Evolutionary conservation across 1,140 invertebrate species (phyloP).

Genomic region (Episyrphus balteatus): DNA sequence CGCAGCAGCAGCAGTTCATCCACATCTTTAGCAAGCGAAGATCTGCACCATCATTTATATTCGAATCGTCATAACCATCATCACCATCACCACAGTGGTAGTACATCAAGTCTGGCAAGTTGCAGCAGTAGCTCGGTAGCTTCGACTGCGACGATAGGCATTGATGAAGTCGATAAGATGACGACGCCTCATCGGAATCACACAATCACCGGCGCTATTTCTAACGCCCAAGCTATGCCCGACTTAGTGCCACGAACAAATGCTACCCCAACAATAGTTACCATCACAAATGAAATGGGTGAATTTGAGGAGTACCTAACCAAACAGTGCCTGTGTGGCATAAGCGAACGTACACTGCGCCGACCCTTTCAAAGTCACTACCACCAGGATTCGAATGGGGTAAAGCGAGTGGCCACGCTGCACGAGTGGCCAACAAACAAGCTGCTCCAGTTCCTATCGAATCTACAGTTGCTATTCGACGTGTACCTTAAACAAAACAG

Average conservation of each 20-base stretch:
- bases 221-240: conserved; percentile 2
- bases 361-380: conserved; percentile 57
- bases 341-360: conserved; percentile 53
- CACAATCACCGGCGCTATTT: background rate
- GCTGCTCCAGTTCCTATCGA: conserved; percentile 65
- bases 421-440: conserved; percentile 60
- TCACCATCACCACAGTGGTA: too few species aligned
- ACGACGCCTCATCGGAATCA: background rate
- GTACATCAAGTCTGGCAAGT: conserved; percentile 7
- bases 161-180: conserved; percentile 9
- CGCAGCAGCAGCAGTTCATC: conserved; percentile 1
- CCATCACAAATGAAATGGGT: conserved; percentile 26
- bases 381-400: conserved; percentile 40
- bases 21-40: background rate
- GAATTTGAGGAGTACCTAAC: conserved; percentile 51
- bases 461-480: conserved; percentile 71
- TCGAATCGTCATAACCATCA: too few species aligned
- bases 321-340: conserved; percentile 64
- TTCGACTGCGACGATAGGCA: conserved; percentile 8
- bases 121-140: conserved; percentile 10
- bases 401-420: conserved; percentile 43
- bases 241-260: conserved; percentile 13
- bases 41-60: too few species aligned
- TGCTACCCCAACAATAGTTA: conserved; percentile 10
- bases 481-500: conserved; percentile 73